Evolutionary conservation across 2,888 invertebrate genomes (phyloP).

Genomic region (Eilema caniola): DNA sequence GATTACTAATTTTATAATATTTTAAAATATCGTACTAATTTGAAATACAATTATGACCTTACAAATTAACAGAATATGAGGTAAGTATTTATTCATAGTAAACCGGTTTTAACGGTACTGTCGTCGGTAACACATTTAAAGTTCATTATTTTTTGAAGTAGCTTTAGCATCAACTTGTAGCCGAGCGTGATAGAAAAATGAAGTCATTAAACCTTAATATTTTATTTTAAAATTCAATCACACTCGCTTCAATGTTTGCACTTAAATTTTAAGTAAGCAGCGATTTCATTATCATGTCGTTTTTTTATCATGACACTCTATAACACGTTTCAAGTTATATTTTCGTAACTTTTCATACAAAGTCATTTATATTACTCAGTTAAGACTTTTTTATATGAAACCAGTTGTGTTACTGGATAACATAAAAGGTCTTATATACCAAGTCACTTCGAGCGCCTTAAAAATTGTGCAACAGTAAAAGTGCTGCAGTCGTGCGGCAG

Average conservation of each 20-base stretch:
- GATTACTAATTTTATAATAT: background rate
- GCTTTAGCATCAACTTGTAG: background rate
- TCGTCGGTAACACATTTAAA: slow-evolving; percentile 1
- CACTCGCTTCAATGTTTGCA: background rate
- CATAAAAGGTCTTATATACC: background rate
- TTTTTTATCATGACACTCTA: no score
- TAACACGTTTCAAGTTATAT: background rate
- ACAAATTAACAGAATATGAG: background rate
- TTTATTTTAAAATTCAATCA: background rate
- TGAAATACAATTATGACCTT: background rate
- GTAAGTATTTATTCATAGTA: background rate
- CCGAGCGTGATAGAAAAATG: background rate
- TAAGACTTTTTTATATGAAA: background rate
- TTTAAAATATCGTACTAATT: background rate
- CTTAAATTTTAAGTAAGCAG: background rate
- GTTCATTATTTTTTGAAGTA: background rate
- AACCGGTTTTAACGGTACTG: slow-evolving; percentile 4
- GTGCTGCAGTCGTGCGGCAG: no score
- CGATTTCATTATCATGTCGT: background rate
- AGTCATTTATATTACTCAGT: no score
- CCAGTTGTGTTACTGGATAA: background rate
- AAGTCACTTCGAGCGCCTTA: no score
- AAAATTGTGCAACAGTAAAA: no score
- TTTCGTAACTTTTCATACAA: background rate
- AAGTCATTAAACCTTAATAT: background rate